Evolutionary conservation across 2,797 vertebrate genomes (phyloP), one percentile per base, ranked within the genome.

Genomic region (Novumbra hubbsi): DNA sequence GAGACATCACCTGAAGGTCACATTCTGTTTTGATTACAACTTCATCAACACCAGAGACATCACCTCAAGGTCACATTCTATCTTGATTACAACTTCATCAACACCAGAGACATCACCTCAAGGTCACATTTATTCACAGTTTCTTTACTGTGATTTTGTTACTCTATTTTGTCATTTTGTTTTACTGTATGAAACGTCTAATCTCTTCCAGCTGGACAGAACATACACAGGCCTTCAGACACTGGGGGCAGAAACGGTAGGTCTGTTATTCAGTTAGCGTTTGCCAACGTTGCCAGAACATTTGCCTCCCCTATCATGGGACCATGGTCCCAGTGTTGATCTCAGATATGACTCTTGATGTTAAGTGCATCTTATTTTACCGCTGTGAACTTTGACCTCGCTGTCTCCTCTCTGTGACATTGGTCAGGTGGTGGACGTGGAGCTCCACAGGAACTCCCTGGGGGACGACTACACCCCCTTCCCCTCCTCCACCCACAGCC

Each of bases 221-320:
- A 99, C 98, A 0, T 99, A 99, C 83, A 99, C 98, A 11, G 98
- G 98, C 72, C 89, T 99, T 74, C 98, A 99, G 94, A 99, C 97
- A 0, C 94, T 99, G 0, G 98, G 98, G 0, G 98, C 97, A 72
- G 98, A 99, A 92, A 99, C 98, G 82, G 98, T 99, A 93, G 32
- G 12, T 30, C 30, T 65, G 30, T 34, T 17, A 17, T 34, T 60
- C 1, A 60, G 3, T 24, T 24, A 60, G 16, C 24, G 9, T 27
- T 1, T 55, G 7, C 52, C n/a, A 55, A 21, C 52, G 8, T 55
- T 28, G 34, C 34, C 4, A 67, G 9, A 41, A 41, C n/a, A 21
- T 3, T 11, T 27, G 34, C 7, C 64, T 19, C 30, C 32, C 15
- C 6, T 14, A 30, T 65, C 63, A 65, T 17, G 63, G 12, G 27